Conservation (phyloP, 1,140 invertebrate genomes). For the Chrysopa pallens region DNA sequence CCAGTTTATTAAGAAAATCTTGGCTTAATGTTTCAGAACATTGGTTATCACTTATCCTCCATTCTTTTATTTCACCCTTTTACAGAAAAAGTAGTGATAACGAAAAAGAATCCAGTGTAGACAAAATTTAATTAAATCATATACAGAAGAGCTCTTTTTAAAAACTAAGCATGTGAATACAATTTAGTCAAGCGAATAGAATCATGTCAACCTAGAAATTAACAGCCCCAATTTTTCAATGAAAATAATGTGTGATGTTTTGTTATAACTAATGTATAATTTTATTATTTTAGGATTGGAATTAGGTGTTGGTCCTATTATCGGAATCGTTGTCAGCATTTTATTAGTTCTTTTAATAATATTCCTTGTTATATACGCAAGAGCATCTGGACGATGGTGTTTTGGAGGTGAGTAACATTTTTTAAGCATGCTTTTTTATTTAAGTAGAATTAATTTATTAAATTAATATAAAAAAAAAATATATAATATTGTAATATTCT, state of each 20-base stretch:
- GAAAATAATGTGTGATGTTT: background rate
- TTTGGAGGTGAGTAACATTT: slow-evolving; percentile 52
- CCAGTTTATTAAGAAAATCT: too few relatives aligned
- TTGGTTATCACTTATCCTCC: too few relatives aligned
- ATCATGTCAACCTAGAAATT: too few relatives aligned
- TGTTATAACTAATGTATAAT: background rate
- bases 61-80: too few relatives aligned
- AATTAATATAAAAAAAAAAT: background rate
- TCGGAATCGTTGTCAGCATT: slow-evolving; percentile 51
- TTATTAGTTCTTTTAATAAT: slow-evolving; percentile 43
- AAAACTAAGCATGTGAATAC: too few relatives aligned
- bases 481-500: background rate
- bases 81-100: too few relatives aligned
- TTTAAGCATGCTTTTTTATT: background rate
- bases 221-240: background rate
- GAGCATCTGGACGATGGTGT: slow-evolving; percentile 61
- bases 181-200: too few relatives aligned
- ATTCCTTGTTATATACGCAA: slow-evolving; percentile 51
- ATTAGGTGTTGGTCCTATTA: slow-evolving; percentile 50
- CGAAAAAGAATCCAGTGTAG: too few relatives aligned
- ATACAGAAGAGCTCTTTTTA: too few relatives aligned
- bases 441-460: too few relatives aligned
- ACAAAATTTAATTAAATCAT: too few relatives aligned
- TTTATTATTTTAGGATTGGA: slow-evolving; percentile 33
- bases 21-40: too few relatives aligned